Evolutionary conservation across 2,888 invertebrate genomes (phyloP), one percentile per base, ranked within the genome.

Genomic region (Leuctra nigra): DNA sequence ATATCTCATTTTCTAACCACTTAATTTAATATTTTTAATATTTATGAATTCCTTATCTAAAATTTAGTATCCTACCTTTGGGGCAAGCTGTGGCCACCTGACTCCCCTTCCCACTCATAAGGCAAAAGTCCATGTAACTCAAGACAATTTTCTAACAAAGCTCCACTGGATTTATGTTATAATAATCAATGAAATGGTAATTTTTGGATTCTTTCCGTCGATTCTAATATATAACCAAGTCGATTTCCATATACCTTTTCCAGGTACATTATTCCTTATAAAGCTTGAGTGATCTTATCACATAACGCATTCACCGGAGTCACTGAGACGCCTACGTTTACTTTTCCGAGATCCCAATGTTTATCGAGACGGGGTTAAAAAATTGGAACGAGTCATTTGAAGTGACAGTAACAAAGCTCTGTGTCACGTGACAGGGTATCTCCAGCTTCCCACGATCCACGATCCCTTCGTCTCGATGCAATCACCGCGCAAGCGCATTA

Each of bases 171-270:
- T 39, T 7, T 39, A 39, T 16, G 39, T 16, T 39, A 44, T 50
- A 50, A 50, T 50, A 33, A 50, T 50, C 35, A 33, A 35, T 33
- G 22, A 47, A 50, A 50, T 50, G 50, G 50, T 50, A 50, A 50
- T 50, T 50, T 11, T 41, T 16, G 18, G 33, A 50, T 2, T 16
- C 20, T 35, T 50, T 33, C 20, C 35, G 7, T 2, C 23, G 18
- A 29, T 7, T 44, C 22, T 44, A 4, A 6, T 7, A 13, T 29
- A 18, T 18, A 50, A 50, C 16, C 35, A 16, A 33, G 11, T 50
- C 14, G 33, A 35, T 50, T 50, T 50, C 50, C 50, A 50, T 50
- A 50, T 22, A 29, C 20, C 35, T 9, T 25, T 16, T 47, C 18
- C 3, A 33, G 20, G 33, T 33, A n/a, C n/a, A 18, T 33, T 33